Evolutionary conservation across 1,140 invertebrate genomes (phyloP).

Genomic region (Ceratitis capitata): DNA sequence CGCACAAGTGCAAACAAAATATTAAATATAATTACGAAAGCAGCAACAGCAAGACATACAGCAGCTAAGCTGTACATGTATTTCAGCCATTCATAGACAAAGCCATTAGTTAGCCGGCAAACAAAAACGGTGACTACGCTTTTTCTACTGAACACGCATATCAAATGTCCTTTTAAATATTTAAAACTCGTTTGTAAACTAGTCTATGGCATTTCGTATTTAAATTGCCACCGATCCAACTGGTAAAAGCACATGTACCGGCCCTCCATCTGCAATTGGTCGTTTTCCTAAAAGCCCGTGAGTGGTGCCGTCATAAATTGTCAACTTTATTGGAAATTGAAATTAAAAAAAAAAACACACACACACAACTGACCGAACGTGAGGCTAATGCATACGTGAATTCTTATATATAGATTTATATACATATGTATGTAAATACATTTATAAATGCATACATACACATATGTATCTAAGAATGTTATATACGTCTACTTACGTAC

Average conservation of each 20-base stretch:
- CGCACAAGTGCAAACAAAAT: too few relatives aligned
- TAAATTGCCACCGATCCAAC: not conserved
- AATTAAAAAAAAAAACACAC: constrained; percentile 50
- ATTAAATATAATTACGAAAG: too few relatives aligned
- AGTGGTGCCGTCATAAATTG: constrained; percentile 48
- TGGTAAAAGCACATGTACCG: constrained; percentile 45
- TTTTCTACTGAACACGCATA: constrained; percentile 26
- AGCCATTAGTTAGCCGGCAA: not conserved
- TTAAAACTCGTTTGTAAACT: constrained; percentile 11
- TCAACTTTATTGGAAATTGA: constrained; percentile 52
- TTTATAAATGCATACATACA: not conserved
- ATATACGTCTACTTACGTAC: not conserved
- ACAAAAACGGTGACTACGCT: not conserved
- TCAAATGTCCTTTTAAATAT: constrained; percentile 42
- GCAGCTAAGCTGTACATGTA: too few relatives aligned
- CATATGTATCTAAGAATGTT: not conserved
- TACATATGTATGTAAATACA: not conserved
- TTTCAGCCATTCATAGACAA: not conserved
- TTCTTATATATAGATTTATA: not conserved
- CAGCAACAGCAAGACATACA: too few relatives aligned
- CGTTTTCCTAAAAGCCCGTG: not conserved
- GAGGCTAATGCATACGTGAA: not conserved
- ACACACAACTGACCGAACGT: not conserved
- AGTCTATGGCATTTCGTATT: not conserved
- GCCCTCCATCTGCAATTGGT: not conserved